These are phyloP conservation scores for Scolanthus callimorphus DNA, from an alignment of 92 coral and sea anemone species.

Conservation along the genomic window DNA sequence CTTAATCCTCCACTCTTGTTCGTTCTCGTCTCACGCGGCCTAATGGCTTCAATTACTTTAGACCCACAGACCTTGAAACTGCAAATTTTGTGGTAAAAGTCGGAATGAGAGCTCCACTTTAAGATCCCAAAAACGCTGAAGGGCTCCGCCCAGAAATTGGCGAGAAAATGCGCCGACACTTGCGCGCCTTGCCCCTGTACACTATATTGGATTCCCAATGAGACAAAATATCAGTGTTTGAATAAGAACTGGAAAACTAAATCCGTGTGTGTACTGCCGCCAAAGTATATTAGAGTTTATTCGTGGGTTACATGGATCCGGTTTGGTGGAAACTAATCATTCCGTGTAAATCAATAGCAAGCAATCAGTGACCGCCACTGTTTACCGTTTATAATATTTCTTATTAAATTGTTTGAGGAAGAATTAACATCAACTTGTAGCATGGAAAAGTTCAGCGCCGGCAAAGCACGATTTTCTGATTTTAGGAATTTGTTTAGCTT, in stretches of 20 bases:
- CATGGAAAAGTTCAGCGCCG: too few relatives aligned
- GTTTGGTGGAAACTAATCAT: conserved; percentile 14
- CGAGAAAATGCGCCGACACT: not conserved
- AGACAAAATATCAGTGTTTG: too few relatives aligned
- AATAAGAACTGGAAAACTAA: too few relatives aligned
- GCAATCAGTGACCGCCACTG: conserved; percentile 18
- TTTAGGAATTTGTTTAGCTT: too few relatives aligned
- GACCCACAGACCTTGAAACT: conserved; percentile 14
- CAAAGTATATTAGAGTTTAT: conserved; percentile 14
- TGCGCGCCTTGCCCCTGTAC: too few relatives aligned
- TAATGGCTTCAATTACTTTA: conserved; percentile 48
- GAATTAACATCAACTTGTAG: conserved; percentile 14
- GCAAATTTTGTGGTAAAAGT: conserved; percentile 15
- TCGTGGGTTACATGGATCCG: conserved; percentile 31
- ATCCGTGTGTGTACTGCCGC: too few relatives aligned
- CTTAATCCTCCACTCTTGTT: conserved; percentile 73
- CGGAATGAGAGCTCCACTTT: not conserved
- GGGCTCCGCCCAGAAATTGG: not conserved
- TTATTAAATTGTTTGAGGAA: conserved; percentile 16
- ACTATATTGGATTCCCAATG: too few relatives aligned
- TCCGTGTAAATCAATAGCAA: conserved; percentile 22
- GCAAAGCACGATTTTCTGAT: too few relatives aligned
- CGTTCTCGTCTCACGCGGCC: conserved; percentile 16
- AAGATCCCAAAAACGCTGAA: too few relatives aligned
- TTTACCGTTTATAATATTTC: conserved; percentile 22